Evolutionary conservation across 2,113 vertebrate genomes (phyloP), one percentile per base, ranked within the genome.

Genomic region (Dipodomys stephensi): DNA sequence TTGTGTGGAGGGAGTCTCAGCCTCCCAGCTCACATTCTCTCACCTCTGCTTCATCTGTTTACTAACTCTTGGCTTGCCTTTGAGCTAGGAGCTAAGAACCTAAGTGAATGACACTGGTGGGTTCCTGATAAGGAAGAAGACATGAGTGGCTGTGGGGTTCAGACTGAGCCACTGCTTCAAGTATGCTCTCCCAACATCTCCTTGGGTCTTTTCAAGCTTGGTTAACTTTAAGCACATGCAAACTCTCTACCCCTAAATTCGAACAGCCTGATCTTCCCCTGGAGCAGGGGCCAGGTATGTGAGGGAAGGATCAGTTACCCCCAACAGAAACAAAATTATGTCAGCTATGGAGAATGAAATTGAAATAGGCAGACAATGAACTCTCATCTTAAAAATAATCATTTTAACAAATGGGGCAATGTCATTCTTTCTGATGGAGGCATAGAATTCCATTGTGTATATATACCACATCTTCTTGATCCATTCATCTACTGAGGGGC

Each of bases 301-400:
- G 30, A 73, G 28, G 27, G 6, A 16, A 84, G 39, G 49, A 28
- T 65, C 11, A 87, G n/a, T 64, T 92, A 11, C 53, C 64, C 6
- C 62, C 64, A 81, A 68, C 5, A 69, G 68, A 77, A 92, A 69
- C 18, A 60, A 82, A 83, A 72, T 57, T 19, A 83, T 62, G 60
- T 80, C 69, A 77, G 32, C 64, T 64, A 9, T 15, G 7, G 44
- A 77, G 57, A 87, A 32, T 5, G 39, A 85, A 62, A 80, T 11
- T 46, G 28, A 88, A 93, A 69, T 9, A 46, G 22, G 44, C 35
- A 44, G 15, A 81, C 16, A 0, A 0, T 13, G 64, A 71, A 27
- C 19, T 93, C 67, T 68, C 79, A 28, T 74, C 53, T 87, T 39
- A 32, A 90, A n/a, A n/a, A n/a, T n/a, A n/a, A n/a, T n/a, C n/a